Base-by-base conservation (phyloP, 53 echinoderm and acorn worm species). In the Paracentrotus lividus region DNA sequence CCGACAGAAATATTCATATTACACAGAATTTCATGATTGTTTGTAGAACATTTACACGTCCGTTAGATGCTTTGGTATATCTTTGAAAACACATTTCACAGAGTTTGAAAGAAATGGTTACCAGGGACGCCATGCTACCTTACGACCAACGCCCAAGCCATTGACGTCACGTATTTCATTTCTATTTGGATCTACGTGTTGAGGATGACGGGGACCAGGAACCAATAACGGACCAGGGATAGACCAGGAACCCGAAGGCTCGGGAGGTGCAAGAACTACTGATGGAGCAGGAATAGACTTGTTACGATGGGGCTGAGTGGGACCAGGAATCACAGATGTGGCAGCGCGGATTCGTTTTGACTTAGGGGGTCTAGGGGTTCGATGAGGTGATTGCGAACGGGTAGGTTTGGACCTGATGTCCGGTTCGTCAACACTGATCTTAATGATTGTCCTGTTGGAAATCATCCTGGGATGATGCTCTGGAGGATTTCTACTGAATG, bases 101-200 rank as follows among this genome's bases (percentile, higher is more conserved):
- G 51, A 51, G 12, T 51, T 12, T 51, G 51, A 51, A 64, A 27
- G 90, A 43, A 43, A 61, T 65, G n/a, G 66, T 90, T 90, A 90
- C 90, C 90, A 90, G 20, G 90, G 90, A 90, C 90, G 90, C 90
- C 90, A 90, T 26, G 51, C 29, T 51, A 76, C 91, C 91, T 75
- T 20, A 14, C 33, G 55, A 49, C 40, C 49, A 65, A 61, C 66
- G 66, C 40, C 90, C 29, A 7, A 36, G 2, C 7, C n/a, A 14
- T 2, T 44, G 43, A 61, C 90, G 43, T 66, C 67, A 61, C 32
- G 29, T 42, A 24, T 56, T 31, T 40, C 58, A 72, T 72, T 36
- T 40, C 72, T 72, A 6, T 72, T 32, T 5, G 40, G 72, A 40
- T 13, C 15, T 3, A 1, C 20, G 72, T 18, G 18, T 27, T 36